Base-by-base conservation (phyloP, 35 echinoderm and acorn worm genomes). In the Ophiothrix spiculata region DNA sequence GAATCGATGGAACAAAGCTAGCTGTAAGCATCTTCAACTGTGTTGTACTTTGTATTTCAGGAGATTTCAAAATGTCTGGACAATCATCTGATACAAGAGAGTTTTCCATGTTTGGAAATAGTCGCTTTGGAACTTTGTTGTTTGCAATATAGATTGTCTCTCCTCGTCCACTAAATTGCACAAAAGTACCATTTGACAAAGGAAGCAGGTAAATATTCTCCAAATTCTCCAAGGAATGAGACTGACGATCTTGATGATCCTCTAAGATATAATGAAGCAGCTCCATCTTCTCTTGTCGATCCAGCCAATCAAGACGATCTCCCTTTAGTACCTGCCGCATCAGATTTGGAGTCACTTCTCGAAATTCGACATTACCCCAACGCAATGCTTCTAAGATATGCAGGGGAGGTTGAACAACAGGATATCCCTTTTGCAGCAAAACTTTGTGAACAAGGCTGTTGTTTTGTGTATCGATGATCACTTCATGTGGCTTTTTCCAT, bases 201-300 rank as follows among this genome's bases (percentile, higher is more conserved):
- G 92, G 92, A n/a, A 93, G 69, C 32, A 93, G 64, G 21, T 54
- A 21, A 33, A 93, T 34, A 32, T 38, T 69, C 0, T 40, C 33
- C 19, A 93, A 40, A 37, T 83, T 77, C 60, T 46, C 19, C 19
- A 46, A 74, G 78, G 1, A 36, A n/a, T 39, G 32, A 12, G 1
- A 17, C 21, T 6, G 25, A 17, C 36, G 38, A 39, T 14, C 19
- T 32, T 40, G 29, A 0, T 29, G 14, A 36, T 86, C 84, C 8
- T 3, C 19, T 40, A 85, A 77, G 56, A 93, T 42, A 39, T 93
- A 93, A 34, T 80, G 34, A 13, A 93, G 40, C 19, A 93, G 38
- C 31, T 36, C 1, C 11, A 89, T 29, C 77, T 89, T 93, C 13
- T 88, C 83, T 31, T 89, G 19, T 4, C 82, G 39, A 3, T 32